phyloP scores from a whole-genome alignment of 2,113 vertebrate genomes.

The Apodemus sylvaticus region DNA sequence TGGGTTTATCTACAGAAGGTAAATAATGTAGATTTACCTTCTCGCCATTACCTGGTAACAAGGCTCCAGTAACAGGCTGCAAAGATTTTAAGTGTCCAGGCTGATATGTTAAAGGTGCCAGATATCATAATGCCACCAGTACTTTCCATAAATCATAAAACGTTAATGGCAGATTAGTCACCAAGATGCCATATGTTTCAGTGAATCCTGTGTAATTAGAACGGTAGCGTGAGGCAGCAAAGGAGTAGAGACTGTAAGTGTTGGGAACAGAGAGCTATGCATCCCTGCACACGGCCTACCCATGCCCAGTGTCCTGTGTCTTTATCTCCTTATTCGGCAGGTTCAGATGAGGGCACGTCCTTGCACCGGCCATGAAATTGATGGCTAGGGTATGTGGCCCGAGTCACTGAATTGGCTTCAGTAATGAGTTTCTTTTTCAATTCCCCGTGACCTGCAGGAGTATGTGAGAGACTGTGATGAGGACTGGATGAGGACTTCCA shows the following conservation, averaged over 20 bases:
- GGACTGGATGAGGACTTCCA: neutral
- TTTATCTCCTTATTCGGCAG: neutral
- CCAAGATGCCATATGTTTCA: neutral
- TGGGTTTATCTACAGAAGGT: neutral
- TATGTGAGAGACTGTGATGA: neutral
- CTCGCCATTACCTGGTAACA: neutral
- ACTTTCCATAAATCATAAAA: neutral
- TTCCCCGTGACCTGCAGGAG: neutral
- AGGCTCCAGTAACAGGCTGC: neutral
- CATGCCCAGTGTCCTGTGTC: neutral
- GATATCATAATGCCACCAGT: neutral
- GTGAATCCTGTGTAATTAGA: neutral
- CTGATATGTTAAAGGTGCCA: neutral
- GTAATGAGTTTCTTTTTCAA: neutral
- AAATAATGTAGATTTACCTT: neutral
- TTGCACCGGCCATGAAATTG: neutral
- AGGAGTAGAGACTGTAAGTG: accelerated
- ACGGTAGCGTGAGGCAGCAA: neutral
- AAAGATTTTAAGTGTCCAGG: neutral
- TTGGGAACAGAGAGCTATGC: neutral
- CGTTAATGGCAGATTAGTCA: neutral
- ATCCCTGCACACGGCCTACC: accelerated
- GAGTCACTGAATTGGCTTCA: too few species aligned
- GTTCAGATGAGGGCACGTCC: accelerated
- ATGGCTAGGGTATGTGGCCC: neutral